phyloP scores from a whole-genome alignment of 1,140 invertebrate genomes.

The Drosophila tropicalis region DNA sequence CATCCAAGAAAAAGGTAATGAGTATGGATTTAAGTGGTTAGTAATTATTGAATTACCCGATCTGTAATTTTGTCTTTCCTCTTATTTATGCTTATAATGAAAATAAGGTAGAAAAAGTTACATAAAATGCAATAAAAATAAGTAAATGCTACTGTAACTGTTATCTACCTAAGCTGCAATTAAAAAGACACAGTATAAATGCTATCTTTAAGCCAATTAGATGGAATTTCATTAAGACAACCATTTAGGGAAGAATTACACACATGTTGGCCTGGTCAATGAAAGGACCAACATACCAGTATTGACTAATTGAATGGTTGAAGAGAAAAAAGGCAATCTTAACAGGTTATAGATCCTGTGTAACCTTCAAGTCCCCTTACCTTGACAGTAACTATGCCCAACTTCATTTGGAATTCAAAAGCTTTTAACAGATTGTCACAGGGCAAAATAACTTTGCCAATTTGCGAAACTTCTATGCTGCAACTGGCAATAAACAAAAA shows the following conservation, averaged over 20 bases:
- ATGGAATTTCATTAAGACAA: not conserved
- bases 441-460: slow-evolving; percentile 60
- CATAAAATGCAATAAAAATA: no score
- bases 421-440: slow-evolving; percentile 59
- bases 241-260: not conserved
- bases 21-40: no score
- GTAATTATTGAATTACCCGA: no score
- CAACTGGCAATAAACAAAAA: slow-evolving; percentile 37
- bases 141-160: no score
- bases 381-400: slow-evolving; percentile 14
- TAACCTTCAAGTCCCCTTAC: not conserved
- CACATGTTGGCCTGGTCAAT: not conserved
- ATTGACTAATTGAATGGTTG: not conserved
- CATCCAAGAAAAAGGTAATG: not conserved
- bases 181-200: no score
- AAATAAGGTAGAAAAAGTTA: no score
- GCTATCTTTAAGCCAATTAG: not conserved
- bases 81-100: no score
- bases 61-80: no score
- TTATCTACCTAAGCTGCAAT: no score
- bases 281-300: not conserved
- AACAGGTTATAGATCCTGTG: not conserved
- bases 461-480: slow-evolving; percentile 52
- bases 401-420: slow-evolving; percentile 55
- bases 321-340: not conserved